These are phyloP conservation scores for Dolichomitus sp. DNA, from an alignment of 2,888 invertebrate species.

Conservation along the genomic window DNA sequence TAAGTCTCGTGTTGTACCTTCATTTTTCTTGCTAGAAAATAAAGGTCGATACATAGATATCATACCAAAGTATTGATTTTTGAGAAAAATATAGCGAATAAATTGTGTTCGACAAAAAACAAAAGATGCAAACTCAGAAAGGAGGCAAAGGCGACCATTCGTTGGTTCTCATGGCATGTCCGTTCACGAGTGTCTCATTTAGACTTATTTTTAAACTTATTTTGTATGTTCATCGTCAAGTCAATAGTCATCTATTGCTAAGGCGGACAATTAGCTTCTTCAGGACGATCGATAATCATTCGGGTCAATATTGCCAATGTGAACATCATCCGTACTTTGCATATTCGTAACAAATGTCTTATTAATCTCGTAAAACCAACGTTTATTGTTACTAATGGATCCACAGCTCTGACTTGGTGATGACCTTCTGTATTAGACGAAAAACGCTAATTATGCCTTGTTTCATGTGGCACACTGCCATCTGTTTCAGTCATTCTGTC, in stretches of 20 bases:
- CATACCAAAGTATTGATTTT: neutral
- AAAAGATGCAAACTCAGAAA: no score
- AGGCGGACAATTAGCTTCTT: no score
- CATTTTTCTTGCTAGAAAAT: neutral
- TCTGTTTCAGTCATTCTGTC: constrained; percentile 4
- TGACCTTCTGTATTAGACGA: neutral
- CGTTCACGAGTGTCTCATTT: no score
- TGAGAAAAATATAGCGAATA: neutral
- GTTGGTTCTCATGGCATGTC: no score
- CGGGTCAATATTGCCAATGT: no score
- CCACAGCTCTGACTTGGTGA: neutral
- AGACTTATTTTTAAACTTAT: no score
- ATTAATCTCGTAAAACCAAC: neutral
- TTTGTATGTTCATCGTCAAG: no score
- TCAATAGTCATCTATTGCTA: no score
- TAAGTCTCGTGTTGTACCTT: neutral
- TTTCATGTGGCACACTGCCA: neutral
- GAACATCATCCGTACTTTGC: no score
- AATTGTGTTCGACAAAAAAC: neutral
- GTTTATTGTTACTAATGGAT: neutral
- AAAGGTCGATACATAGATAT: neutral
- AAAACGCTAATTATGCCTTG: neutral
- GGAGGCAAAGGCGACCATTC: no score
- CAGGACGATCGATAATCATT: no score
- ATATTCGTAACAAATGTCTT: neutral